These are phyloP conservation scores for Phyllostomus discolor DNA, from an alignment of 2,113 vertebrate species.

Conservation along the genomic window DNA sequence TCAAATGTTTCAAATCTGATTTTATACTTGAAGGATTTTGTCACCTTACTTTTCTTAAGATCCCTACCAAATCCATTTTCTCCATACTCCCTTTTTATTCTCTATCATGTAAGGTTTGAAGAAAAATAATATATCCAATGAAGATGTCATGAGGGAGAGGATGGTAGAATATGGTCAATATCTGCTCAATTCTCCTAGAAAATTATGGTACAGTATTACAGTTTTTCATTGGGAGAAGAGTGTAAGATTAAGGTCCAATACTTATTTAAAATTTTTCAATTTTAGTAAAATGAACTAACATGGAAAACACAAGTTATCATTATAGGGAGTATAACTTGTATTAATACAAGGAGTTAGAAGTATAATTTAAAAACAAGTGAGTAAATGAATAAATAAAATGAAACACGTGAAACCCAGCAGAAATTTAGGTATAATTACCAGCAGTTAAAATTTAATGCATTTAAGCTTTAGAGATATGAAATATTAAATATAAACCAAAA, in stretches of 20 bases:
- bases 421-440: constrained; percentile 25
- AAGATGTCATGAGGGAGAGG: background rate
- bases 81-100: background rate
- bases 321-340: background rate
- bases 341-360: background rate
- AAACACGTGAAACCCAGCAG: background rate
- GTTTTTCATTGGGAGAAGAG: background rate
- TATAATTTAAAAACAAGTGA: background rate
- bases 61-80: constrained; percentile 3
- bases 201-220: background rate
- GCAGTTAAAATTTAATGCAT: background rate
- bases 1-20: constrained; percentile 52
- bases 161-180: background rate
- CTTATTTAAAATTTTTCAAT: background rate
- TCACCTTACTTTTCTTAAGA: constrained; percentile 17
- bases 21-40: constrained; percentile 36
- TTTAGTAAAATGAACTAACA: background rate
- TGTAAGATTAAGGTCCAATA: background rate
- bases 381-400: background rate
- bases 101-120: constrained; percentile 10
- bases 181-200: background rate
- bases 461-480: background rate
- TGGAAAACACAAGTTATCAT: background rate
- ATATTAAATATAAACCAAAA: background rate
- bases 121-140: background rate